phyloP scores from a whole-genome alignment of 2,888 invertebrate genomes.

The Campoplex nolae region DNA sequence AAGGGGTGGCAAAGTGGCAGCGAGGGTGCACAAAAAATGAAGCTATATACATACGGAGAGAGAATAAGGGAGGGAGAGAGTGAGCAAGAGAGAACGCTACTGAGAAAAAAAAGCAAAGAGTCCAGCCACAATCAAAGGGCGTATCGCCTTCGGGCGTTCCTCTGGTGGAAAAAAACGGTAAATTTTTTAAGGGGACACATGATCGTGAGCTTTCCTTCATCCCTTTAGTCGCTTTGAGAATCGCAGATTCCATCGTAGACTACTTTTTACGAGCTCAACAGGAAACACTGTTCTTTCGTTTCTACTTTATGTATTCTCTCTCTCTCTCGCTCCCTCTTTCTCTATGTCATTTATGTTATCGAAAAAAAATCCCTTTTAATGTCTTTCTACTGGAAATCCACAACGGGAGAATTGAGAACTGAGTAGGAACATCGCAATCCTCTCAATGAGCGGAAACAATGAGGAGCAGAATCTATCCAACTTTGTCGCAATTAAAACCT shows the following conservation, averaged over 20 bases:
- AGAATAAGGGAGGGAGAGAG: constrained; percentile 32
- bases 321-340: constrained; percentile 26
- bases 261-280: constrained; percentile 13
- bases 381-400: constrained; percentile 32
- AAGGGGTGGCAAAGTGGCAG: constrained; percentile 54
- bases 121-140: constrained; percentile 73
- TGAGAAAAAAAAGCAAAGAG: constrained; percentile 66
- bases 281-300: constrained; percentile 26
- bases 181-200: constrained; percentile 75
- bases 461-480: constrained; percentile 72
- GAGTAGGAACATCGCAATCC: constrained; percentile 54
- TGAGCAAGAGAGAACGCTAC: constrained; percentile 17
- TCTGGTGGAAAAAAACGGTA: constrained; percentile 53
- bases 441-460: constrained; percentile 80
- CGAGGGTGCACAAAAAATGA: constrained; percentile 59
- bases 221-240: constrained; percentile 43
- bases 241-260: constrained; percentile 43
- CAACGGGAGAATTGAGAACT: constrained; percentile 20
- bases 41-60: constrained; percentile 12
- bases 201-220: constrained; percentile 46
- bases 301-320: constrained; percentile 9
- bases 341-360: background rate
- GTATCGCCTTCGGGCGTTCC: constrained; percentile 69
- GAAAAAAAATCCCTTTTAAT: constrained; percentile 35
- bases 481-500: constrained; percentile 82